phyloP scores from a whole-genome alignment of 2,113 vertebrate genomes.

The Phylloscopus whistleri region DNA sequence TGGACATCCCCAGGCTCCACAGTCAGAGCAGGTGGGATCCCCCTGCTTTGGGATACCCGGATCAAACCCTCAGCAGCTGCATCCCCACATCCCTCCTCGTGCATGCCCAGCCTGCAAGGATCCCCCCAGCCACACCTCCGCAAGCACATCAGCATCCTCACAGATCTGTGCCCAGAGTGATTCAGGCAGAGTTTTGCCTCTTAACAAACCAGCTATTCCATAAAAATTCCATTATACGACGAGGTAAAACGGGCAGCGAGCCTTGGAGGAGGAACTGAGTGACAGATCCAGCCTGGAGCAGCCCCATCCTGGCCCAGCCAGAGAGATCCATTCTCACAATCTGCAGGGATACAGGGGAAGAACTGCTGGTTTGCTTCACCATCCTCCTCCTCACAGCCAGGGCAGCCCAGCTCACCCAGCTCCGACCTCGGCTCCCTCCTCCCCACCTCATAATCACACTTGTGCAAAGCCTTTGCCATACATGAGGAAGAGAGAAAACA shows the following conservation, averaged over 20 bases:
- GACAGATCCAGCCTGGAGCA: not conserved
- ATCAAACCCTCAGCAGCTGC: accelerated
- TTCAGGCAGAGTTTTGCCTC: not conserved
- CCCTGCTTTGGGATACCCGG: not conserved
- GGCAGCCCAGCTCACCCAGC: constrained; percentile 33
- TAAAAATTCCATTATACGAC: not conserved
- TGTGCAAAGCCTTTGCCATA: constrained; percentile 82
- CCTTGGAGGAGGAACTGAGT: not conserved
- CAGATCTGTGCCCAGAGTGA: not conserved
- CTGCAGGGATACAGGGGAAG: not conserved
- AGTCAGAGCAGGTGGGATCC: accelerated
- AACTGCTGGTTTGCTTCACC: not conserved
- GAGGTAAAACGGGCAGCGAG: not conserved
- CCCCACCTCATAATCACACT: constrained; percentile 78
- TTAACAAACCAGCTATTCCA: not conserved
- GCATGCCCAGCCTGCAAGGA: not conserved
- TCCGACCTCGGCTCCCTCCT: constrained; percentile 19
- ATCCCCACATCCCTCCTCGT: not conserved
- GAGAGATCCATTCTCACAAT: not conserved
- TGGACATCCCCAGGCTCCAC: not conserved
- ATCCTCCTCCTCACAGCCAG: not conserved
- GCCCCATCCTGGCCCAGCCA: not conserved
- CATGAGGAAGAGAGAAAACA: constrained; percentile 74
- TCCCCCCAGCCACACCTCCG: not conserved
- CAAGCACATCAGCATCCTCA: not conserved